Percentiles rank a stretch among this genome's conserved stretches.
phyloP scores from a whole-genome alignment of 2,797 vertebrate species.

The Rhodeus uyekii region DNA sequence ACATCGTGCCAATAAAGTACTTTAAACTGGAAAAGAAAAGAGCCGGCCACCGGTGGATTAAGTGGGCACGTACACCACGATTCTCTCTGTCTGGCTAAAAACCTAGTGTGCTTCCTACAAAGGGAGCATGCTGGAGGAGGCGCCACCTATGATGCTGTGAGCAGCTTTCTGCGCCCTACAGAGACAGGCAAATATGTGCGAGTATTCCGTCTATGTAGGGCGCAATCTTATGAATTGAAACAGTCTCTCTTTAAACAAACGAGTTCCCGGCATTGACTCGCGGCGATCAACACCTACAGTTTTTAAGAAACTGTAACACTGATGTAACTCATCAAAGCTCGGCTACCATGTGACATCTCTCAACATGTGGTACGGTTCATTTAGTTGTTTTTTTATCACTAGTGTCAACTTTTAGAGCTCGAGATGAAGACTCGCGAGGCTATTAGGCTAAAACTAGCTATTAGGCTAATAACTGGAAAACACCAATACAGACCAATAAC shows the following conservation, averaged over 20 bases:
- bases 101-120: background rate
- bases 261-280: conserved; percentile 9
- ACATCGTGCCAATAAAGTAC: background rate
- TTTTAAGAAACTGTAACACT: background rate
- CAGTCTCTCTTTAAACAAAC: background rate
- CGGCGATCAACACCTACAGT: background rate
- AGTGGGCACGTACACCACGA: conserved; percentile 41
- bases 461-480: background rate
- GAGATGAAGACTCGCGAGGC: background rate
- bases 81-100: conserved; percentile 4
- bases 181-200: background rate
- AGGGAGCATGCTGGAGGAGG: background rate
- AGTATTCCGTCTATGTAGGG: background rate
- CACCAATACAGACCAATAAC: background rate
- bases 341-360: background rate
- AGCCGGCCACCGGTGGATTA: background rate
- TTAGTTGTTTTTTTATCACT: background rate
- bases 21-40: background rate
- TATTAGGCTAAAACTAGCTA: conserved; percentile 19
- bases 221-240: background rate
- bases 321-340: background rate
- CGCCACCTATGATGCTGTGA: background rate
- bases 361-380: background rate
- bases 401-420: background rate
- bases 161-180: background rate